Evolutionary conservation across 1,140 invertebrate genomes (phyloP).

Genomic region (Venturia canescens): DNA sequence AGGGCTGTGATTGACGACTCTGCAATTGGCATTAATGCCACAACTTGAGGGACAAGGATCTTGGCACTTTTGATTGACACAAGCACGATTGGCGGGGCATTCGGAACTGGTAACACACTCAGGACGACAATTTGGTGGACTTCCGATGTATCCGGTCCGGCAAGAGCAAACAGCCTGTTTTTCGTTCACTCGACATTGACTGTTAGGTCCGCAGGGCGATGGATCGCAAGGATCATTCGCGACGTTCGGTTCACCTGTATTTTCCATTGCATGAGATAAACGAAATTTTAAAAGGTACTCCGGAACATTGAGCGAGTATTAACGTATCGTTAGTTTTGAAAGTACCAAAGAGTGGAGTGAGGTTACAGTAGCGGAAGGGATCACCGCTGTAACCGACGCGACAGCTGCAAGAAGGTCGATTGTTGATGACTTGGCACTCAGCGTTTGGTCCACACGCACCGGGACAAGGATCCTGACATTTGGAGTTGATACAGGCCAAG

Average conservation of each 20-base stretch:
- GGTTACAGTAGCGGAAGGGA: slow-evolving; percentile 71
- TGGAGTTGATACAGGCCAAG: slow-evolving; percentile 76
- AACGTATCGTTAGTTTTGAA: background rate
- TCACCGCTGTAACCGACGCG: slow-evolving; percentile 76
- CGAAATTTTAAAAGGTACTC: background rate
- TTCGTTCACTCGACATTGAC: slow-evolving; percentile 78
- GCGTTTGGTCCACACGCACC: slow-evolving; percentile 78
- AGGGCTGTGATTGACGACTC: slow-evolving; percentile 79
- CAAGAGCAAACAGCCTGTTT: slow-evolving; percentile 79
- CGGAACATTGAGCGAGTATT: background rate
- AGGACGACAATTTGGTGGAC: slow-evolving; percentile 77
- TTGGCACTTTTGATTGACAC: slow-evolving; percentile 78
- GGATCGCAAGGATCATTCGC: slow-evolving; percentile 79
- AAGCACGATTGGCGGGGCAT: slow-evolving; percentile 78
- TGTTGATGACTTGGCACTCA: slow-evolving; percentile 76
- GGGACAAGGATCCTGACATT: slow-evolving; percentile 78
- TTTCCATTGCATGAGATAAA: background rate
- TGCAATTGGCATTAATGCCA: slow-evolving; percentile 79
- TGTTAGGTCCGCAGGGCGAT: slow-evolving; percentile 86
- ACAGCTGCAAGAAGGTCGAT: slow-evolving; percentile 77
- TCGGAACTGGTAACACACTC: slow-evolving; percentile 80
- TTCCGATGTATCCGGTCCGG: slow-evolving; percentile 77
- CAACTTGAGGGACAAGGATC: slow-evolving; percentile 81
- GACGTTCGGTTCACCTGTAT: slow-evolving; percentile 31
- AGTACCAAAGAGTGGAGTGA: slow-evolving; percentile 61